Percentiles rank a stretch among this genome's conserved stretches.
Conservation (phyloP, 2,797 vertebrate genomes). For the Hippocampus kuda region DNA sequence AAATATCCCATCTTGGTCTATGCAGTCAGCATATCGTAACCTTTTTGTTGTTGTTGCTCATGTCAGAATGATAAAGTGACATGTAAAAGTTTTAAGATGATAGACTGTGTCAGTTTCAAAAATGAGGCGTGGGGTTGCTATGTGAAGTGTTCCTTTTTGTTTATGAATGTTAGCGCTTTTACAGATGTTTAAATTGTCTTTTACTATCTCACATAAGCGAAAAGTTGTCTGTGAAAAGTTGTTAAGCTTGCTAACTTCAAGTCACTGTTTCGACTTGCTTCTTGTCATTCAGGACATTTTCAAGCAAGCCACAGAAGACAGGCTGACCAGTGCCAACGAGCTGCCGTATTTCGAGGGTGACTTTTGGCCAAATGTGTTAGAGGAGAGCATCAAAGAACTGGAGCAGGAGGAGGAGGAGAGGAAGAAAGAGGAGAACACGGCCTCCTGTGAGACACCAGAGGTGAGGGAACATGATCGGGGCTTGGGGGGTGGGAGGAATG, state of each 20-base stretch:
- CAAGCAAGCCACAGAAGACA: conserved; percentile 96
- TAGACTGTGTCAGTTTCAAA: neutral
- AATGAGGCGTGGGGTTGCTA: neutral
- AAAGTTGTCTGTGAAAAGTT: neutral
- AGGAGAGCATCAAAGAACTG: conserved; percentile 97
- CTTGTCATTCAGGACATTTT: conserved; percentile 84
- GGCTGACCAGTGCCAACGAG: conserved; percentile 92
- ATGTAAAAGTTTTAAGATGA: neutral
- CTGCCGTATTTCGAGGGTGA: conserved; percentile 97
- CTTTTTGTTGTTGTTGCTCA: neutral
- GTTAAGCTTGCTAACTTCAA: neutral
- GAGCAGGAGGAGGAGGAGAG: conserved; percentile 97
- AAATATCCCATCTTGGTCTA: too few relatives aligned
- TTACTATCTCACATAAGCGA: neutral
- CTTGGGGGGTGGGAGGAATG: neutral
- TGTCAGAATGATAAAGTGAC: neutral
- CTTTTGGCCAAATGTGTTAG: conserved; percentile 98
- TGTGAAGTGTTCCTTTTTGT: neutral
- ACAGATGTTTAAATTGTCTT: neutral
- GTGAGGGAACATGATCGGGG: conserved; percentile 49
- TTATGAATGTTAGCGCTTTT: neutral
- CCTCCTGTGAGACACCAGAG: conserved; percentile 84
- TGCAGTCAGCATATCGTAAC: too few relatives aligned
- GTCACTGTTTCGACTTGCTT: neutral
- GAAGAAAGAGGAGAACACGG: conserved; percentile 94